phyloP scores from a whole-genome alignment of 2,888 invertebrate genomes.

The Tricholauxania praeusta region DNA sequence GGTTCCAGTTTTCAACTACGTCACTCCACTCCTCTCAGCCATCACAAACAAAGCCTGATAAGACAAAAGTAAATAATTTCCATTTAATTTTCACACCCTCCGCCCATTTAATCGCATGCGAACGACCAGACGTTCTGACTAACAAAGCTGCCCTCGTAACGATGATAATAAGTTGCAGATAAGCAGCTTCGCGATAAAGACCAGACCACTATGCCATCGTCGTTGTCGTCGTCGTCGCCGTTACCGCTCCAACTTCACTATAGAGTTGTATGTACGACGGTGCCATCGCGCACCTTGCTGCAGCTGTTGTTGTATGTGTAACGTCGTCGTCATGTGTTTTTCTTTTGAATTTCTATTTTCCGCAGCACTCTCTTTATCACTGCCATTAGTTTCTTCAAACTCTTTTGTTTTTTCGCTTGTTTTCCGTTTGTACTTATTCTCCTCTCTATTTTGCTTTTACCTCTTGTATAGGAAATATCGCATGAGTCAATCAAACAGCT shows the following conservation, averaged over 20 bases:
- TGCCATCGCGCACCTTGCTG: constrained; percentile 2
- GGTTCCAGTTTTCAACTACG: too few relatives aligned
- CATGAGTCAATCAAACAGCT: constrained; percentile 79
- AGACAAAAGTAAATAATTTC: constrained; percentile 12
- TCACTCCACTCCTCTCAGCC: background rate
- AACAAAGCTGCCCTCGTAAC: background rate
- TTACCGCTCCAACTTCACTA: background rate
- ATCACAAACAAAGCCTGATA: background rate
- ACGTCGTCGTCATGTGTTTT: constrained; percentile 20
- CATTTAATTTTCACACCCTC: constrained; percentile 26
- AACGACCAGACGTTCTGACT: too few relatives aligned
- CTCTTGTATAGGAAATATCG: constrained; percentile 62
- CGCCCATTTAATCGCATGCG: background rate
- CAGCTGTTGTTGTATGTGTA: constrained; percentile 27
- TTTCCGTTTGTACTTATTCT: constrained; percentile 5
- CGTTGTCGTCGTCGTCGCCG: background rate
- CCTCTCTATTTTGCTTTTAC: constrained; percentile 9
- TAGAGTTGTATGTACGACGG: background rate
- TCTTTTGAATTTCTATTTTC: constrained; percentile 26
- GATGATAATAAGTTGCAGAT: constrained; percentile 14
- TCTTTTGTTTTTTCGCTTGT: constrained; percentile 11
- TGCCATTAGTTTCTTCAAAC: constrained; percentile 23
- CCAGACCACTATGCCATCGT: background rate
- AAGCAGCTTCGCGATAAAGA: background rate
- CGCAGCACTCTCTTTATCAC: constrained; percentile 26